phyloP scores from a whole-genome alignment of 2,797 vertebrate genomes.

The Allobates femoralis region DNA sequence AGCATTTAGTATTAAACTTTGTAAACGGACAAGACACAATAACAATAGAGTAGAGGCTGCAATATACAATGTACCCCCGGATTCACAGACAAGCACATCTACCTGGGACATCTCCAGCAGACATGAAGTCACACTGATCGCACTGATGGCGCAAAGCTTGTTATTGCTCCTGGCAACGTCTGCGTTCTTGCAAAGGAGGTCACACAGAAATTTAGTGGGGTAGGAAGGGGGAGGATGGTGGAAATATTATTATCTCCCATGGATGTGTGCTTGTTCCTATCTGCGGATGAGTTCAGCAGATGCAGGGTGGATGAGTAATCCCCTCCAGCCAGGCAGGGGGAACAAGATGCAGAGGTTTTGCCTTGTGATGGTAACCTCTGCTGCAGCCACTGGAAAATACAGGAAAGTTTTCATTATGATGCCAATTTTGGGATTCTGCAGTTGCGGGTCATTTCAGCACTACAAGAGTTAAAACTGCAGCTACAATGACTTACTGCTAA shows the following conservation, averaged over 20 bases:
- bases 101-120: conserved; percentile 29
- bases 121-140: conserved; percentile 52
- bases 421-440: background rate
- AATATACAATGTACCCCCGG: background rate
- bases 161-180: conserved; percentile 35
- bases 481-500: background rate
- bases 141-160: conserved; percentile 20
- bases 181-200: conserved; percentile 12
- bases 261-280: background rate
- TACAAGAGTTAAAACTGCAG: conserved; percentile 4
- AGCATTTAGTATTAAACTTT: background rate
- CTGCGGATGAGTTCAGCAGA: conserved; percentile 44
- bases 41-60: background rate
- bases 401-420: background rate
- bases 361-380: background rate
- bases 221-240: background rate
- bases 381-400: background rate
- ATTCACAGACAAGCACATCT: background rate
- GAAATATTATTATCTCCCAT: background rate
- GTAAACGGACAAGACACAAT: background rate
- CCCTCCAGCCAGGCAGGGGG: conserved; percentile 19
- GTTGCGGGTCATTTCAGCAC: background rate
- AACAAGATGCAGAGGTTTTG: conserved; percentile 14
- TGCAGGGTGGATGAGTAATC: conserved; percentile 46
- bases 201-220: background rate